Evolutionary conservation across 1,140 invertebrate genomes (phyloP).

Genomic region (Ooceraea biroi): DNA sequence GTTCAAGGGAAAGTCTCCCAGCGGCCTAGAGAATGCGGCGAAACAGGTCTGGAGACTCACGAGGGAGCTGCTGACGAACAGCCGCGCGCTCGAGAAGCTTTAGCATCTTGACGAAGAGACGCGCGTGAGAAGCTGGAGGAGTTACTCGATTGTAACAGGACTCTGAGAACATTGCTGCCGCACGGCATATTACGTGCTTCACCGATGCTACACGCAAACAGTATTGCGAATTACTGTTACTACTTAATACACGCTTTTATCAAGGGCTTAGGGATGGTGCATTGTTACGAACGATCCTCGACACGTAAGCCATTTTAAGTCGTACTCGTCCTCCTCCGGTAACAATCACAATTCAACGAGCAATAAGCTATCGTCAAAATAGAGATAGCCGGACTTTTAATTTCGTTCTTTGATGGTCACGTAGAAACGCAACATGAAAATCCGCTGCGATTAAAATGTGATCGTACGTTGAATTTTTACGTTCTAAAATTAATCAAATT

Average conservation of each 20-base stretch:
- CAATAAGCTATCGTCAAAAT: slow-evolving; percentile 31
- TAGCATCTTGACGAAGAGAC: slow-evolving; percentile 81
- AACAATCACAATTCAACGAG: slow-evolving; percentile 34
- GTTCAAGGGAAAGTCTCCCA: slow-evolving; percentile 95
- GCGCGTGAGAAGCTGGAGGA: background rate
- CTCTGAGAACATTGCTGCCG: slow-evolving; percentile 30
- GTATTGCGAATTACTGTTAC: slow-evolving; percentile 55
- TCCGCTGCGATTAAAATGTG: background rate
- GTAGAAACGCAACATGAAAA: slow-evolving; percentile 13
- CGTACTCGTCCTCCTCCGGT: slow-evolving; percentile 5
- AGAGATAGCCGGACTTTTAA: background rate
- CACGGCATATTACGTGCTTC: slow-evolving; percentile 54
- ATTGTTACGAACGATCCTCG: slow-evolving; percentile 38
- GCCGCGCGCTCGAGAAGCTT: slow-evolving; percentile 94
- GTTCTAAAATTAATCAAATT: slow-evolving; percentile 9
- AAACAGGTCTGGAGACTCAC: slow-evolving; percentile 97
- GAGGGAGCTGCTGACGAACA: slow-evolving; percentile 95
- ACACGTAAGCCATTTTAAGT: slow-evolving; percentile 21
- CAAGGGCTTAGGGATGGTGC: slow-evolving; percentile 44
- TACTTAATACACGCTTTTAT: slow-evolving; percentile 51
- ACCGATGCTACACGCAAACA: slow-evolving; percentile 18
- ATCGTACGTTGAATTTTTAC: background rate
- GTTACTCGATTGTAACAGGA: slow-evolving; percentile 2
- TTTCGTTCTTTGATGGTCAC: background rate
- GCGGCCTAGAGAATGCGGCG: slow-evolving; percentile 95